Base-by-base conservation (phyloP, 64 coral and sea anemone genomes). In the Trachythela sp. region DNA sequence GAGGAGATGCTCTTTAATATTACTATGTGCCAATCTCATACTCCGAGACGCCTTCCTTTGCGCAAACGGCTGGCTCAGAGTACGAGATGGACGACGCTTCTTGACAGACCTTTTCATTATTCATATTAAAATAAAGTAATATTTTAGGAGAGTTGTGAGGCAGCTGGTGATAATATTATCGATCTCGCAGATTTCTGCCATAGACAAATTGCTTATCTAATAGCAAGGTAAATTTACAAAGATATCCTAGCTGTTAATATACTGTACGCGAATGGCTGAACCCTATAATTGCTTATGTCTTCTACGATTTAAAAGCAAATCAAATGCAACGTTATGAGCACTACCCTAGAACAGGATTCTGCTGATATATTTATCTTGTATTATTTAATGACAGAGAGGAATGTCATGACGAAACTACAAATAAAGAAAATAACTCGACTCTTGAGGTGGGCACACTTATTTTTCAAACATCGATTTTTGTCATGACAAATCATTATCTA, bases 151-250 rank as follows among this genome's bases (percentile, higher is more conserved):
- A 87, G 93, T 1, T 97, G 95, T 76, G 95, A 97, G 83, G 95
- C 95, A 39, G 95, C 95, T 58, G 95, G 90, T 59, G 95, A 97
- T 32, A 90, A 80, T 50, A 92, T 97, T 56, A 77, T 97, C 31
- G 95, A 97, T 86, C 91, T 97, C 34, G 71, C 88, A 13, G 95
- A 97, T 86, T 97, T 92, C 33, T 97, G 95, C 51, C 95, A 94
- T 83, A 94, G 95, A 89, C 94, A 92, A 94, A 86, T 97, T 22
- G 92, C 93, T 77, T 88, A 91, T 29, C 60, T 97, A 51, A 90
- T 94, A 54, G 93, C 95, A 13, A 90, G 86, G 95, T 97, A 24
- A 2, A 6, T 9, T 0, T 35, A n/a, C 2, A 0, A n/a, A 64
- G 22, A 5, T 27, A 64, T 64, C 2, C 15, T 87, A 2, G 13